Evolutionary conservation across 2,797 vertebrate genomes (phyloP).

Genomic region (Ptychobarbus kaznakovi): DNA sequence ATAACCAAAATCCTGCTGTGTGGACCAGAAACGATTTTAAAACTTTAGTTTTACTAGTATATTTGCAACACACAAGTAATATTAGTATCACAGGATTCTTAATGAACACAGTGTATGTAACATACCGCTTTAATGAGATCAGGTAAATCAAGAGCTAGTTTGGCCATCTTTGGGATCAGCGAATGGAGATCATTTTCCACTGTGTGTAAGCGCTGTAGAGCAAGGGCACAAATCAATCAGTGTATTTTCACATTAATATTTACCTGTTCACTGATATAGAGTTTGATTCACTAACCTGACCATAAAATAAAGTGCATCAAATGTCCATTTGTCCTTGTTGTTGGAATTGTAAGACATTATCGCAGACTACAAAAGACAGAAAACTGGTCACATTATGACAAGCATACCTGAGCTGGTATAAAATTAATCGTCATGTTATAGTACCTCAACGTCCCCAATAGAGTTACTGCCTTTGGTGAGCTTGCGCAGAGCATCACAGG

Average conservation of each 20-base stretch:
- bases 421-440: not conserved
- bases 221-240: not conserved
- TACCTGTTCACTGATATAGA: not conserved
- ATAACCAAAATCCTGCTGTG: not conserved
- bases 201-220: slow-evolving; percentile 38
- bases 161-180: slow-evolving; percentile 70
- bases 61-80: no score
- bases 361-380: slow-evolving; percentile 57
- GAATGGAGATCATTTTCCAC: not conserved
- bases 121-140: slow-evolving; percentile 63
- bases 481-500: slow-evolving; percentile 38
- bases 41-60: not conserved
- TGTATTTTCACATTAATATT: not conserved
- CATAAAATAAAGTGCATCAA: slow-evolving; percentile 67
- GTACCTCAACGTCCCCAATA: slow-evolving; percentile 63
- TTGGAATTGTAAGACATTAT: slow-evolving; percentile 70
- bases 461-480: slow-evolving; percentile 36
- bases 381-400: not conserved
- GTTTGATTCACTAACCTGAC: slow-evolving; percentile 62
- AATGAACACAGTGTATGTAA: not conserved
- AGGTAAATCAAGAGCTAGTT: slow-evolving; percentile 68
- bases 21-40: not conserved
- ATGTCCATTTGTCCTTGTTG: slow-evolving; percentile 69
- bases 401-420: not conserved
- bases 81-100: not conserved